Conservation (phyloP, 2,888 invertebrate genomes). For the Agrochola lota region DNA sequence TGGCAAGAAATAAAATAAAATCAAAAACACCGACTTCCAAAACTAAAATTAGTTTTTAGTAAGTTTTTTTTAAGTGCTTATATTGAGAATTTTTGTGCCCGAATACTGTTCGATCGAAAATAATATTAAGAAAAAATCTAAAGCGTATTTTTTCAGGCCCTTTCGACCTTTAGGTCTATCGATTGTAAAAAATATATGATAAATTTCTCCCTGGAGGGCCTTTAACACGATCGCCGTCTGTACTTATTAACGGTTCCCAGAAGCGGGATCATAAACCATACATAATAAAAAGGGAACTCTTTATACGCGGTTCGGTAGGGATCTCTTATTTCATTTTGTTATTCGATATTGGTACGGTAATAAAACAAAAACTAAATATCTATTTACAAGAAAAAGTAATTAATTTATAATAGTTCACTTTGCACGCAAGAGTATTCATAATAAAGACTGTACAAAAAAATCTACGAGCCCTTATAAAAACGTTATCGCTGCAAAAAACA, state of each 20-base stretch:
- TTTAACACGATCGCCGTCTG: background rate
- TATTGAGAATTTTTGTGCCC: background rate
- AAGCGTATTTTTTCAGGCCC: background rate
- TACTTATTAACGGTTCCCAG: slow-evolving; percentile 14
- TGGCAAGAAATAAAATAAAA: too few relatives aligned
- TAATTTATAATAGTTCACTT: background rate
- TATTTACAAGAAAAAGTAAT: background rate
- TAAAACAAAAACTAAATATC: background rate
- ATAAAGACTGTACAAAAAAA: too few relatives aligned
- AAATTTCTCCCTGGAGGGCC: slow-evolving; percentile 24
- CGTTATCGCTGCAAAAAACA: background rate
- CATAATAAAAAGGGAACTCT: background rate
- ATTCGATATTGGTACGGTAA: background rate
- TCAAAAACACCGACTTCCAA: too few relatives aligned
- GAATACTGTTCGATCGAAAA: too few relatives aligned
- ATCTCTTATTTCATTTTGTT: slow-evolving; percentile 2
- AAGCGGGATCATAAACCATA: background rate
- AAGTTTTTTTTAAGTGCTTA: background rate
- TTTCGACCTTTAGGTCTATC: background rate
- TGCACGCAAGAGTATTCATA: background rate
- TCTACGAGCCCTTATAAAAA: background rate
- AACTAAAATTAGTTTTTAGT: too few relatives aligned
- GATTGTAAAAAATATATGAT: slow-evolving; percentile 16
- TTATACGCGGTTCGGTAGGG: background rate
- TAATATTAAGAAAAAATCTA: background rate